phyloP scores from a whole-genome alignment of 2,113 vertebrate genomes.

The Malurus melanocephalus region DNA sequence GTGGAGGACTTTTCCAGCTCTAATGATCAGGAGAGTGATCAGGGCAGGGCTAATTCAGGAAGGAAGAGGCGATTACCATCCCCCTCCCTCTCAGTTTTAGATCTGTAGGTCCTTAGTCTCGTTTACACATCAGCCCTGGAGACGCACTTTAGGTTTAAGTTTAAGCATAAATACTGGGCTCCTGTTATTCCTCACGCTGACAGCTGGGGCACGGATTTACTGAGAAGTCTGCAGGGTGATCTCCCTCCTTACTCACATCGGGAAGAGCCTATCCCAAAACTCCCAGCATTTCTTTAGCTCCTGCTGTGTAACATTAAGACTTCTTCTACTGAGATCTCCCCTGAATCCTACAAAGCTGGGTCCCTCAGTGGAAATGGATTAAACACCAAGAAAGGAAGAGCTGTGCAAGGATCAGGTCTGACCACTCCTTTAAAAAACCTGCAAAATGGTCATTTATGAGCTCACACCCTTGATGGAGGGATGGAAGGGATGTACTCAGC shows the following conservation, averaged over 20 bases:
- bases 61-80: background rate
- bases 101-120: background rate
- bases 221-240: too few species aligned
- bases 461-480: background rate
- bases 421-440: background rate
- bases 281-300: background rate
- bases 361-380: background rate
- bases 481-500: background rate
- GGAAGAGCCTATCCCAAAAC: background rate
- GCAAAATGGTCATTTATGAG: background rate
- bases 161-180: background rate
- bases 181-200: background rate
- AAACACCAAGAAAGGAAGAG: background rate
- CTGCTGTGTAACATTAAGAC: background rate
- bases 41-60: background rate
- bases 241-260: background rate
- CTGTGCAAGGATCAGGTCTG: background rate
- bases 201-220: background rate
- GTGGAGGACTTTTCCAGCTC: background rate
- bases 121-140: background rate
- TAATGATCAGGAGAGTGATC: background rate
- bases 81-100: background rate
- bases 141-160: background rate
- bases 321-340: background rate
- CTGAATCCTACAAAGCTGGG: background rate